Evolutionary conservation across 2,888 invertebrate species (phyloP), one percentile per base, ranked within the genome.

Genomic region (Drosophila macrothrix): DNA sequence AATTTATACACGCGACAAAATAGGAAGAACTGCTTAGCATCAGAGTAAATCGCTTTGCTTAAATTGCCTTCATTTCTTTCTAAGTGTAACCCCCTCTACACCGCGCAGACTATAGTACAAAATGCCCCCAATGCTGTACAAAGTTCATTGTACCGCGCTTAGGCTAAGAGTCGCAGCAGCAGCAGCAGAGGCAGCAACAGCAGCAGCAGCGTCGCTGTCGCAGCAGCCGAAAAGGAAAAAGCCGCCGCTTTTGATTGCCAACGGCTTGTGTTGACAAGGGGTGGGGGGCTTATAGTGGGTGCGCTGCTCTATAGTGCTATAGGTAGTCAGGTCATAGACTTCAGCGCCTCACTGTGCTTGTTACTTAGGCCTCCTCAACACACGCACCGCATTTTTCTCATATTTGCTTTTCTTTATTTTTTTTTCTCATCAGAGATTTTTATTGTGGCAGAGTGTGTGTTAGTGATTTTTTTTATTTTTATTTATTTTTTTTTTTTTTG

Each of bases 101-200:
- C 25, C 55, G 35, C 14, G 12, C 29, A 29, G 33, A 19, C 37
- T 52, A 16, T 22, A 19, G 37, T 22, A 46, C 39, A 55, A 62
- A 37, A 39, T 78, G 76, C 67, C 60, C 56, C 60, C 67, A 67
- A 73, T 67, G 77, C 71, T 83, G 66, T 61, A 62, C 73, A 85
- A 73, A 85, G 85, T 90, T 85, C 85, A 88, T 85, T 85, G 85
- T 90, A 85, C 85, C 83, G 67, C 90, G 85, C 88, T 85, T 85
- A 90, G 86, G 69, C 83, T 72, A 80, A 87, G 89, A 84, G 89
- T 50, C 83, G 62, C 73, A 71, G 80, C n/a, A 35, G 83, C 58
- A 76, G 55, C 66, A 74, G 71, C 70, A 25, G 25, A n/a, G 46
- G 46, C 46, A 16, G 14, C 14, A 33, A 14, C 5, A 25, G 37